Evolutionary conservation across 2,888 invertebrate genomes (phyloP).

Genomic region (Cordilura impudica): DNA sequence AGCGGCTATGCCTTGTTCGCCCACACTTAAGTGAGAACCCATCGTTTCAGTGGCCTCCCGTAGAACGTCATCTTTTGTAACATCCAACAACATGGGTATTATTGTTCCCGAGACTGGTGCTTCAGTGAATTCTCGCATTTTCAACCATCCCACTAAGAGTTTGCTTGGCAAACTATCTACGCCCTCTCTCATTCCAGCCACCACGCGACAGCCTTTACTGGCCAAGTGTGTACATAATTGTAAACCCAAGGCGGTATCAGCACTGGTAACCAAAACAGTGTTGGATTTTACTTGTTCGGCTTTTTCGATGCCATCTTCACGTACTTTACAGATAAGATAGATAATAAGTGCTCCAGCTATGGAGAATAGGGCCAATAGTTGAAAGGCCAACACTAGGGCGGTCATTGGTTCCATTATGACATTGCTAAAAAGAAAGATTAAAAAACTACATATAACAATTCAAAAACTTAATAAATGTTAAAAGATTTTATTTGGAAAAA

Average conservation of each 20-base stretch:
- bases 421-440: conserved; percentile 69
- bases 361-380: conserved; percentile 88
- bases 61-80: conserved; percentile 87
- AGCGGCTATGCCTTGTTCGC: conserved; percentile 89
- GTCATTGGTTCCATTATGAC: conserved; percentile 88
- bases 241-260: conserved; percentile 88
- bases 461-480: conserved; percentile 3
- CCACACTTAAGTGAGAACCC: conserved; percentile 88
- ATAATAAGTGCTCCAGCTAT: conserved; percentile 90
- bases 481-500: neutral
- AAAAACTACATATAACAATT: neutral
- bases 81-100: conserved; percentile 86
- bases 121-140: conserved; percentile 80
- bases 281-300: conserved; percentile 78
- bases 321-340: conserved; percentile 87
- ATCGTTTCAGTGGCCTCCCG: conserved; percentile 89
- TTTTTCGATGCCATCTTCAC: conserved; percentile 79
- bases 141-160: conserved; percentile 81
- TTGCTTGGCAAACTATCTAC: conserved; percentile 81
- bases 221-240: conserved; percentile 87
- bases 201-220: conserved; percentile 86
- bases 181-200: conserved; percentile 84
- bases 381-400: conserved; percentile 87
- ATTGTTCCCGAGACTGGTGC: conserved; percentile 79
- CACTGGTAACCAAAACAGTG: conserved; percentile 88